phyloP scores from a whole-genome alignment of 2,113 vertebrate genomes.

The Panurus biarmicus region DNA sequence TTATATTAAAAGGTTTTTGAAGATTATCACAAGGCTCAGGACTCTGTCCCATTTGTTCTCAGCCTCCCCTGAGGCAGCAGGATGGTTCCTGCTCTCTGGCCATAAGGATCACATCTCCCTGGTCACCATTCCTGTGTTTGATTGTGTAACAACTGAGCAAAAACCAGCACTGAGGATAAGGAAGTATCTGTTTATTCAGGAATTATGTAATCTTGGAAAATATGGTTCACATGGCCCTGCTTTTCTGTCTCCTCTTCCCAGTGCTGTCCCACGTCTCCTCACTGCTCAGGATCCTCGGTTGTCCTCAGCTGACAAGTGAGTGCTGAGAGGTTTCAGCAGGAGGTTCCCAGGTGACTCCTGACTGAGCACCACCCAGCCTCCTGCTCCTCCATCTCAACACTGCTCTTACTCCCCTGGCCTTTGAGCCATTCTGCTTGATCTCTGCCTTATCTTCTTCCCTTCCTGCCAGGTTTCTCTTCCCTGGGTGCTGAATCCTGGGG shows the following conservation, averaged over 20 bases:
- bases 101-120: background rate
- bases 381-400: background rate
- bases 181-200: conserved; percentile 13
- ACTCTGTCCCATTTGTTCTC: background rate
- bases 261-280: background rate
- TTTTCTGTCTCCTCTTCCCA: background rate
- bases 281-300: background rate
- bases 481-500: background rate
- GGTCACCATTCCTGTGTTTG: background rate
- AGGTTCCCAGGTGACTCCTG: background rate
- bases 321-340: rapidly evolving
- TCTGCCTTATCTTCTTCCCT: background rate
- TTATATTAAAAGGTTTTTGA: background rate
- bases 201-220: background rate
- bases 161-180: background rate
- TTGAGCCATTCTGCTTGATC: background rate
- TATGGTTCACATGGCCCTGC: background rate
- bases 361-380: rapidly evolving
- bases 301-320: background rate
- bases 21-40: background rate
- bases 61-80: background rate
- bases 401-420: background rate
- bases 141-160: background rate
- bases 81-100: background rate
- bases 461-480: background rate